A percentile compares a stretch with the other conserved stretches of the same genome.
These are phyloP conservation scores for Rhopalosiphum nymphaeae DNA, from an alignment of 2,888 invertebrate species.

Conservation along the genomic window DNA sequence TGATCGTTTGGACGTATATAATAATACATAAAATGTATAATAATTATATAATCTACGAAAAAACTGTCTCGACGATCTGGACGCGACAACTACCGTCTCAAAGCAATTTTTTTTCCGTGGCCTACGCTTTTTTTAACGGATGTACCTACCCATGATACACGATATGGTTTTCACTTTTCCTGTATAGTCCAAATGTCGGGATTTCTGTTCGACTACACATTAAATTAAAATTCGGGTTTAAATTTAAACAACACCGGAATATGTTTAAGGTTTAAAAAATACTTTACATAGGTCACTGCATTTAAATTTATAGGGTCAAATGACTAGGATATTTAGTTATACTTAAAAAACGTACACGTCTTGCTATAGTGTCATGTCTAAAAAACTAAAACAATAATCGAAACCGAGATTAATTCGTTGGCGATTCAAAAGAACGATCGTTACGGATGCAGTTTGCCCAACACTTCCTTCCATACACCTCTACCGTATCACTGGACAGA, in stretches of 20 bases:
- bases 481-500: not conserved
- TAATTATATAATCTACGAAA: not conserved
- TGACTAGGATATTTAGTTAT: not conserved
- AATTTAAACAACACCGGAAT: not conserved
- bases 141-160: not conserved
- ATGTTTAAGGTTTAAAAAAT: not conserved
- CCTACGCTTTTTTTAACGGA: not conserved
- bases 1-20: not conserved
- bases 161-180: not conserved
- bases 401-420: slow-evolving; percentile 40
- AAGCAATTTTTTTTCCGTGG: not conserved
- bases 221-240: not conserved
- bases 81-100: not conserved
- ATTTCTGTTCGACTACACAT: not conserved
- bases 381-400: slow-evolving; percentile 15
- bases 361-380: not conserved
- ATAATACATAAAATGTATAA: not conserved
- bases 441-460: not conserved
- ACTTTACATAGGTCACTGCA: not conserved
- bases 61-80: not conserved
- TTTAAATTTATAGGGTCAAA: not conserved
- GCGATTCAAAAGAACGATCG: not conserved
- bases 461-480: not conserved
- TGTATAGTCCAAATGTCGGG: not conserved
- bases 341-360: not conserved